Conservation (phyloP, 2,113 vertebrate genomes). For the Istiophorus platypterus region DNA sequence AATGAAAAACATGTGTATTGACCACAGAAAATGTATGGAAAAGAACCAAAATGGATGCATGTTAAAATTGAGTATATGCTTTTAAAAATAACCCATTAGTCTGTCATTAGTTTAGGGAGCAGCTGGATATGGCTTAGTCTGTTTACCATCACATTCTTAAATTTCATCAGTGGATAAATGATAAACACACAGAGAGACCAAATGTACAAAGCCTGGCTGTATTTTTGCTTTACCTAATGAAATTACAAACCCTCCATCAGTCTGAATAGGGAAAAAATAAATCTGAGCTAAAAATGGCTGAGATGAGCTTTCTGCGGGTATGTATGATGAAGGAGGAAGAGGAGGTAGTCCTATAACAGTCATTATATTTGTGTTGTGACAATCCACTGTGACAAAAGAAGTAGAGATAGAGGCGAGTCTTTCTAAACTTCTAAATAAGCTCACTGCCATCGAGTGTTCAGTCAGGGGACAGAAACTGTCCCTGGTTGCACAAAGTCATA, state of each 20-base stretch:
- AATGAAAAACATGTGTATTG: constrained; percentile 36
- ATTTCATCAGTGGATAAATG: constrained; percentile 63
- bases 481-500: constrained; percentile 17
- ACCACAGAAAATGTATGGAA: constrained; percentile 48
- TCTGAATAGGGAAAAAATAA: background rate
- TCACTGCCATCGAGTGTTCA: background rate
- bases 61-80: constrained; percentile 73
- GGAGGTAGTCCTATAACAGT: constrained; percentile 78
- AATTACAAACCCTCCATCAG: constrained; percentile 43
- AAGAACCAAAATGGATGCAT: constrained; percentile 50
- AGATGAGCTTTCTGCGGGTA: constrained; percentile 53
- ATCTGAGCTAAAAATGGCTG: constrained; percentile 35
- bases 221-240: constrained; percentile 44
- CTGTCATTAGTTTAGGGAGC: constrained; percentile 58
- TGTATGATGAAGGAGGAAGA: constrained; percentile 55
- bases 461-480: background rate
- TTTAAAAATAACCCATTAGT: constrained; percentile 63
- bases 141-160: constrained; percentile 76
- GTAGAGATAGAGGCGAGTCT: constrained; percentile 1
- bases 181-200: constrained; percentile 38
- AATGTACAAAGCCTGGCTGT: constrained; percentile 45
- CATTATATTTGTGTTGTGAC: constrained; percentile 58
- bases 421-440: constrained; percentile 3
- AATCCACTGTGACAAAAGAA: constrained; percentile 38
- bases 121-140: constrained; percentile 80